Conservation (phyloP, 37 sponge, comb jelly and placozoan genomes). For the Dysidea cf. avara region DNA sequence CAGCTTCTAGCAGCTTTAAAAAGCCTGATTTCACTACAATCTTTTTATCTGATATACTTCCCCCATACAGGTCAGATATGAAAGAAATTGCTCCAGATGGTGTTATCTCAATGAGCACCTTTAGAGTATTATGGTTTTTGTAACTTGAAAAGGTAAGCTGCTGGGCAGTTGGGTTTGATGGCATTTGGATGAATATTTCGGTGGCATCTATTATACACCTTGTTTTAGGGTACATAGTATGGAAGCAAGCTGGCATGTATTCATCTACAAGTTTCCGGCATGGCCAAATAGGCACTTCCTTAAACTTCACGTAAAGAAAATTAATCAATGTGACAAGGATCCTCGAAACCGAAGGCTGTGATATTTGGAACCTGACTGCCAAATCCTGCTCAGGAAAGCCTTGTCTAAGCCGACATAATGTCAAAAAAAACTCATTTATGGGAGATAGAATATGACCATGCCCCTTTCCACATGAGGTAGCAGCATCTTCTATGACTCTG, state of each 20-base stretch:
- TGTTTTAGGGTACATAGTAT: constrained; percentile 5
- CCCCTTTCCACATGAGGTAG: constrained; percentile 14
- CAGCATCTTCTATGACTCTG: neutral
- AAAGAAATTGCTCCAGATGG: constrained; percentile 31
- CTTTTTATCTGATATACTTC: constrained; percentile 34
- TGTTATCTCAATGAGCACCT: constrained; percentile 20
- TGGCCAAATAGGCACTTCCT: neutral
- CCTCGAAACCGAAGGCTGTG: constrained; percentile 19
- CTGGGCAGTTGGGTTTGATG: too few relatives aligned
- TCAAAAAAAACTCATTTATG: constrained; percentile 21
- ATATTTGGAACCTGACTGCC: constrained; percentile 12
- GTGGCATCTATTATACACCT: constrained; percentile 29
- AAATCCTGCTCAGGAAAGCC: constrained; percentile 24
- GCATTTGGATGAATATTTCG: too few relatives aligned
- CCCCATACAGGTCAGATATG: constrained; percentile 12
- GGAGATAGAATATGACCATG: constrained; percentile 14
- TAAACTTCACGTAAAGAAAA: too few relatives aligned
- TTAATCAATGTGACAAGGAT: constrained; percentile 30
- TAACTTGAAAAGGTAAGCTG: too few relatives aligned
- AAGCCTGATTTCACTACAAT: constrained; percentile 5
- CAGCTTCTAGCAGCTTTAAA: constrained; percentile 7
- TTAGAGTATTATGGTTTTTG: too few relatives aligned
- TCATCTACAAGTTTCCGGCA: neutral
- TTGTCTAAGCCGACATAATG: constrained; percentile 4
- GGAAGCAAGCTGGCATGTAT: constrained; percentile 7